phyloP scores from a whole-genome alignment of 2,888 invertebrate genomes.

The Nemoura dubitans region DNA sequence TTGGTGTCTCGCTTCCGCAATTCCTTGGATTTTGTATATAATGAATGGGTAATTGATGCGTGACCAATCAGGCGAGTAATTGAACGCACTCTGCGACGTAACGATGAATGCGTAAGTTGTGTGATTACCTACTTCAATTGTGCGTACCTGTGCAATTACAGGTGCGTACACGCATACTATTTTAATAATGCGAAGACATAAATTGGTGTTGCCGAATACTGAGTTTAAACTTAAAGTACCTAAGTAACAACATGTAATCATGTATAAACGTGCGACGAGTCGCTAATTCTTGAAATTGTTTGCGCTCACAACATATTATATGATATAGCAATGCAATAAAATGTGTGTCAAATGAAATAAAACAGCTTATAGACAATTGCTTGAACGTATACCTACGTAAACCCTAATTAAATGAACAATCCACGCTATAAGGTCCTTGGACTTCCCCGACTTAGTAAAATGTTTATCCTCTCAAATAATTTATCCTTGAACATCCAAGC shows the following conservation, averaged over 20 bases:
- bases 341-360: background rate
- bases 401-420: background rate
- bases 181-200: too few species aligned
- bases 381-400: background rate
- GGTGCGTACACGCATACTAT: background rate
- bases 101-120: background rate
- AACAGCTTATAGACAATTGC: background rate
- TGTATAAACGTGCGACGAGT: background rate
- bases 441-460: background rate
- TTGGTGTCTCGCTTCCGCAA: background rate
- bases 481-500: background rate
- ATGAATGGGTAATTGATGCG: background rate
- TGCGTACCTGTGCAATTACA: background rate
- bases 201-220: background rate
- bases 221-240: too few species aligned
- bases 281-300: background rate
- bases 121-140: background rate
- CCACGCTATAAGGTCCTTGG: background rate
- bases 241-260: too few species aligned
- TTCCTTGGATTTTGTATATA: background rate
- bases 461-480: background rate
- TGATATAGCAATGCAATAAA: background rate
- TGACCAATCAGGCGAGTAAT: background rate
- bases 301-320: background rate
- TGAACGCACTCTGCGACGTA: background rate